Conservation (phyloP, 2,113 vertebrate species). For the Ophthalmolycus amberensis region DNA sequence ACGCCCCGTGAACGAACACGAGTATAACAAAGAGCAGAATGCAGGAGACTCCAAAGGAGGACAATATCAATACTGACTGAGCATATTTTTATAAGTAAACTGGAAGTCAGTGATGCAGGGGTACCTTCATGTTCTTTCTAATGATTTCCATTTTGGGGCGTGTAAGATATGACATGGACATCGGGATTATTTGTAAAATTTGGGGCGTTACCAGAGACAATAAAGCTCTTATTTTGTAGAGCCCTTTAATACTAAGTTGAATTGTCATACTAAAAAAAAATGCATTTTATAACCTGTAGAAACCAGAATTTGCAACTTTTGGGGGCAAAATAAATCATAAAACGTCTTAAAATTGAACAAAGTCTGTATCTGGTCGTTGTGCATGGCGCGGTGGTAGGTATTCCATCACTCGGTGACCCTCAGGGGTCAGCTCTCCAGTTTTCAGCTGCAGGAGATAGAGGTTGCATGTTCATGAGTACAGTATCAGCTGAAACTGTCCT, state of each 20-base stretch:
- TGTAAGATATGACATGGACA: not conserved
- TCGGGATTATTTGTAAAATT: not conserved
- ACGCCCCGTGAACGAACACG: not conserved
- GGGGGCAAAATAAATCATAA: not conserved
- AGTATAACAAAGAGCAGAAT: not conserved
- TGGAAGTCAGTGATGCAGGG: not conserved
- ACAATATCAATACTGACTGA: not conserved
- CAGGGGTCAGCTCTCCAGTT: constrained; percentile 1
- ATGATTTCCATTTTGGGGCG: not conserved
- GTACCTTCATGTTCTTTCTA: not conserved
- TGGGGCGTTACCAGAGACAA: not conserved
- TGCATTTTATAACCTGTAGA: not conserved
- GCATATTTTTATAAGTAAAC: not conserved
- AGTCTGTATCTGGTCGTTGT: not conserved
- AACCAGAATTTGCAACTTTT: not conserved
- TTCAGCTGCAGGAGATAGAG: constrained; percentile 17
- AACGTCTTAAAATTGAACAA: not conserved
- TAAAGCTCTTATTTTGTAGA: not conserved
- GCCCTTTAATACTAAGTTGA: not conserved
- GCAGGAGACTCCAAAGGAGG: not conserved
- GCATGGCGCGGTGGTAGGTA: not conserved
- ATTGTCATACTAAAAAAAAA: not conserved
- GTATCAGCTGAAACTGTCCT: constrained; percentile 8
- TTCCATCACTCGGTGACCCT: constrained; percentile 3
- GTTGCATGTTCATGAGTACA: not conserved